Percentiles rank a stretch among this genome's conserved stretches.
Conservation (phyloP, 2,113 vertebrate genomes). For the Serinus canaria region DNA sequence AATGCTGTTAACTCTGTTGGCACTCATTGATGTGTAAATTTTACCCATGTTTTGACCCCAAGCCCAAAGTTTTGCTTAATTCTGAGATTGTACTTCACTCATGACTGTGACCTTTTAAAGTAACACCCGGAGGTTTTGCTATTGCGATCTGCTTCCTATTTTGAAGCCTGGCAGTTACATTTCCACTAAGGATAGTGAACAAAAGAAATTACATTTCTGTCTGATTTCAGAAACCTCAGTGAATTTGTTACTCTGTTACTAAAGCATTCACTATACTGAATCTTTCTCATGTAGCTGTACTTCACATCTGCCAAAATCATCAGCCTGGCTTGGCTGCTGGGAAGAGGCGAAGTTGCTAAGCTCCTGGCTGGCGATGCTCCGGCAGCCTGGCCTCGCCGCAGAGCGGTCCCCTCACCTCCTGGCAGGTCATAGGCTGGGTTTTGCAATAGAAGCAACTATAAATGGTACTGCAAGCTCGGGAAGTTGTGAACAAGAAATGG, state of each 20-base stretch:
- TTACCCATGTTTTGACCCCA: not conserved
- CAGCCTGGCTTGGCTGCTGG: not conserved
- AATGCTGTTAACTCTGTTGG: not conserved
- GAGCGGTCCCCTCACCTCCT: rapidly evolving
- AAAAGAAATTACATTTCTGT: not conserved
- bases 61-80: not conserved
- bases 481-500: not conserved
- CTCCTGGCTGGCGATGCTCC: rapidly evolving
- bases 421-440: rapidly evolving
- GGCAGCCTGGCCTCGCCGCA: rapidly evolving
- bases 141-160: not conserved
- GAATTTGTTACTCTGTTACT: not conserved
- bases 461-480: not conserved
- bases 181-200: not conserved
- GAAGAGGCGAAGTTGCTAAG: not conserved
- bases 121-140: not conserved
- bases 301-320: not conserved
- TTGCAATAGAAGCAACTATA: not conserved
- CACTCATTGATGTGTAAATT: not conserved
- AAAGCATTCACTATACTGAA: not conserved
- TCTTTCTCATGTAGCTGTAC: not conserved
- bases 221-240: not conserved
- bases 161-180: not conserved
- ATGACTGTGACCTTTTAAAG: not conserved
- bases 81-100: not conserved